Percentiles rank a stretch among this genome's conserved stretches.
These are phyloP conservation scores for Notospermus geniculatus DNA, from an alignment of 1,140 invertebrate species.

Conservation along the genomic window DNA sequence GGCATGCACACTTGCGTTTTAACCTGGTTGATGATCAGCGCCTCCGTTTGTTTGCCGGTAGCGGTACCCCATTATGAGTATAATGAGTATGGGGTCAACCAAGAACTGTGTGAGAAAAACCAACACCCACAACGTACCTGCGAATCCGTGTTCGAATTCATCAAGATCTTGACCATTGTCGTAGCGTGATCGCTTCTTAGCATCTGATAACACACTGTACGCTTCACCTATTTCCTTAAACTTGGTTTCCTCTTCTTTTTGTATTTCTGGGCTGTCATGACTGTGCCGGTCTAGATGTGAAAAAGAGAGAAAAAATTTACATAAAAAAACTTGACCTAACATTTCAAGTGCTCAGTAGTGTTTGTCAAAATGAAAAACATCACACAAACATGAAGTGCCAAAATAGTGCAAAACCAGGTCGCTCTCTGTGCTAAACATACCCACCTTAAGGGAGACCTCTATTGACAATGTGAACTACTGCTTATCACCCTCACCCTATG, in stretches of 20 bases:
- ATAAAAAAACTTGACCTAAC: too few species aligned
- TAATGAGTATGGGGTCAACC: background rate
- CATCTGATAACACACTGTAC: slow-evolving; percentile 52
- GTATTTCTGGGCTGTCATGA: slow-evolving; percentile 75
- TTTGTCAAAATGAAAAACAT: too few species aligned
- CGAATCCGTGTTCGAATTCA: slow-evolving; percentile 35
- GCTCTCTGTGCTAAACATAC: too few species aligned
- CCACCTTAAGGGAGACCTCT: too few species aligned
- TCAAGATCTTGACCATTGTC: slow-evolving; percentile 55
- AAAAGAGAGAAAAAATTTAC: slow-evolving; percentile 20
- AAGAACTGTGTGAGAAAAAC: background rate
- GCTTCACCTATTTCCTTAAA: slow-evolving; percentile 57
- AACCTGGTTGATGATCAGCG: too few species aligned
- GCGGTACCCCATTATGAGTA: background rate
- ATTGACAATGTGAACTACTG: too few species aligned
- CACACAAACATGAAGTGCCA: too few species aligned
- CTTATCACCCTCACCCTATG: too few species aligned
- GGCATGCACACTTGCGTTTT: too few species aligned
- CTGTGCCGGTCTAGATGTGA: slow-evolving; percentile 93
- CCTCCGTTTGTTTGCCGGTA: background rate
- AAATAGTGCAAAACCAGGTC: too few species aligned
- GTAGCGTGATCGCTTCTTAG: slow-evolving; percentile 51
- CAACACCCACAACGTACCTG: slow-evolving; percentile 11
- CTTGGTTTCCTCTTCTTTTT: slow-evolving; percentile 82
- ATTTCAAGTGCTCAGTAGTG: too few species aligned